phyloP scores from a whole-genome alignment of 2,797 vertebrate species.

The Neopelma chrysocephalum region DNA sequence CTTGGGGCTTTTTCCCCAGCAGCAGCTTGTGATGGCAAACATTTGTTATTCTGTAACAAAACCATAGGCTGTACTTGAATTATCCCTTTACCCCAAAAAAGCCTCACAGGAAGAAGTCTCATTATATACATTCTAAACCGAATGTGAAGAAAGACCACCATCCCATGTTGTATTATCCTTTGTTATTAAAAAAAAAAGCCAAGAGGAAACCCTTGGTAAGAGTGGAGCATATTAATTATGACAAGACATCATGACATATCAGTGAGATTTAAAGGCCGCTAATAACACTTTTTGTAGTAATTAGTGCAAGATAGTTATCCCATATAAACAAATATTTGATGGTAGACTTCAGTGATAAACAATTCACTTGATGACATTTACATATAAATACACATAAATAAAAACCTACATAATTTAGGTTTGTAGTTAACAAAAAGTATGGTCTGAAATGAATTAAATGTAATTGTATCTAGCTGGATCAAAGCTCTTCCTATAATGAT shows the following conservation, averaged over 20 bases:
- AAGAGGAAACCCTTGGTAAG: constrained; percentile 8
- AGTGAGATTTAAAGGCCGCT: constrained; percentile 22
- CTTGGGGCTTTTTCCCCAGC: neutral
- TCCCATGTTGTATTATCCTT: neutral
- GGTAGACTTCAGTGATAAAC: constrained; percentile 44
- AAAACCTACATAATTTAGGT: constrained; percentile 28
- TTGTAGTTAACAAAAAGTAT: constrained; percentile 46
- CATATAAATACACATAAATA: constrained; percentile 74
- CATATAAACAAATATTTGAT: constrained; percentile 47
- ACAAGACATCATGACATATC: neutral
- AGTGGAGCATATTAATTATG: neutral
- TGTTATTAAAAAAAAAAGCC: neutral
- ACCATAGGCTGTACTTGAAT: neutral
- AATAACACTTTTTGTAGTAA: constrained; percentile 57
- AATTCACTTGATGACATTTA: constrained; percentile 64
- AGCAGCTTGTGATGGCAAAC: neutral
- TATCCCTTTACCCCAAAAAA: neutral
- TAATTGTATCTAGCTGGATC: constrained; percentile 16
- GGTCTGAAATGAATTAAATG: constrained; percentile 46
- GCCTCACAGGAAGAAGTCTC: neutral
- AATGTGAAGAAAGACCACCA: constrained; percentile 33
- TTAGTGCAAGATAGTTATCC: constrained; percentile 44
- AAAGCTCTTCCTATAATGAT: constrained; percentile 15
- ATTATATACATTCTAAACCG: neutral
- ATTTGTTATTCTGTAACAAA: neutral